These are phyloP conservation scores for Podotricha telesiphe DNA, from an alignment of 2,888 invertebrate species.

Conservation along the genomic window DNA sequence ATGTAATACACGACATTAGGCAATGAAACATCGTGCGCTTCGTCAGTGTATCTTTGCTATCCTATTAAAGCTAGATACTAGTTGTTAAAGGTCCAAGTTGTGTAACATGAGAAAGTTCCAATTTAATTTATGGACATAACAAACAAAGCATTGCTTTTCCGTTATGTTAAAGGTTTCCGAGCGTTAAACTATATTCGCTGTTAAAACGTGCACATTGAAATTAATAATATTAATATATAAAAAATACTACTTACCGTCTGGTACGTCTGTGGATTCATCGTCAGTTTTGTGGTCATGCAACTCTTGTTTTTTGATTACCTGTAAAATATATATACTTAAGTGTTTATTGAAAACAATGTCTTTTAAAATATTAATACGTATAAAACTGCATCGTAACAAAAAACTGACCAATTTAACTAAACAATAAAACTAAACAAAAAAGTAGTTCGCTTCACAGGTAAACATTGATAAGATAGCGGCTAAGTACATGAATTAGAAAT, in stretches of 20 bases:
- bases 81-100: constrained; percentile 25
- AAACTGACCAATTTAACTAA: constrained; percentile 35
- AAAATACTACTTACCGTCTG: constrained; percentile 68
- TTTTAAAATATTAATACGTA: neutral
- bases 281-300: constrained; percentile 74
- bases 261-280: constrained; percentile 66
- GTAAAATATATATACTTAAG: constrained; percentile 55
- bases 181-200: constrained; percentile 34
- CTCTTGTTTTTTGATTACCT: constrained; percentile 80
- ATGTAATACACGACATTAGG: constrained; percentile 6
- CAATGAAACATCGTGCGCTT: constrained; percentile 53
- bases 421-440: constrained; percentile 5
- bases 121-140: constrained; percentile 28
- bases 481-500: constrained; percentile 42
- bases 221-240: neutral
- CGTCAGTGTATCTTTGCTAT: constrained; percentile 46
- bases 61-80: constrained; percentile 42
- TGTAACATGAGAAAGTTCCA: constrained; percentile 27
- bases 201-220: constrained; percentile 16
- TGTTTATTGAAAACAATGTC: neutral
- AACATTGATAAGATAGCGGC: constrained; percentile 28
- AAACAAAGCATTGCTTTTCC: constrained; percentile 38
- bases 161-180: constrained; percentile 30
- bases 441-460: constrained; percentile 10
- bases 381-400: constrained; percentile 26